These are phyloP conservation scores for Parazoanthus swiftii DNA, from an alignment of 92 coral and sea anemone species.

Conservation along the genomic window DNA sequence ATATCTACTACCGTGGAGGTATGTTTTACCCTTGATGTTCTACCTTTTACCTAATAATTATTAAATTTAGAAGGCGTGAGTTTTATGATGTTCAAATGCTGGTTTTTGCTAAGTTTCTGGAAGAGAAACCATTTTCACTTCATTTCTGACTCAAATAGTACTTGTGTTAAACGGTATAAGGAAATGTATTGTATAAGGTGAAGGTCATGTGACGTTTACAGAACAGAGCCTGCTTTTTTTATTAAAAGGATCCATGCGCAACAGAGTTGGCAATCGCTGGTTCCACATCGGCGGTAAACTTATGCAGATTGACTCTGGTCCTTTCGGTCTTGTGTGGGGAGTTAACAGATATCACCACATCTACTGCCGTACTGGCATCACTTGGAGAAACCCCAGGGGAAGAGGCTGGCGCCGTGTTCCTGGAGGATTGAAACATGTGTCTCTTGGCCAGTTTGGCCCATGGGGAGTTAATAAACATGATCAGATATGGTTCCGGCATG, in stretches of 20 bases:
- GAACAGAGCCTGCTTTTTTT: background rate
- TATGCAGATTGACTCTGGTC: constrained; percentile 52
- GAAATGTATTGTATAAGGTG: no score
- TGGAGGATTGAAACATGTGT: constrained; percentile 1
- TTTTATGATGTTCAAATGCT: no score
- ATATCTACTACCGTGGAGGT: constrained; percentile 44
- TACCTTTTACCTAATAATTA: no score
- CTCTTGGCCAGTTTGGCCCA: background rate
- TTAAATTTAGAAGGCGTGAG: no score
- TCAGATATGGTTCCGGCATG: constrained; percentile 29
- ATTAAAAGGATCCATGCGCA: constrained; percentile 16
- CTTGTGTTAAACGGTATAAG: no score
- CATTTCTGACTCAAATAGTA: no score
- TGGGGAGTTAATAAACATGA: constrained; percentile 31
- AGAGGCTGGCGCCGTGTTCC: constrained; percentile 34
- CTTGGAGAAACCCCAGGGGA: constrained; percentile 9
- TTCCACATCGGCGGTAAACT: constrained; percentile 29
- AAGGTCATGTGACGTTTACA: background rate
- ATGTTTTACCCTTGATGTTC: background rate
- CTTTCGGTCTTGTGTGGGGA: constrained; percentile 49
- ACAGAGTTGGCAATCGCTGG: constrained; percentile 20
- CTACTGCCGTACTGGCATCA: constrained; percentile 43
- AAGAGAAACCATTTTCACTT: no score
- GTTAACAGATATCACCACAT: constrained; percentile 36
- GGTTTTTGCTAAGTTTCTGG: no score